These are phyloP conservation scores for Buathra laborator DNA, from an alignment of 2,888 invertebrate genomes.

Conservation along the genomic window DNA sequence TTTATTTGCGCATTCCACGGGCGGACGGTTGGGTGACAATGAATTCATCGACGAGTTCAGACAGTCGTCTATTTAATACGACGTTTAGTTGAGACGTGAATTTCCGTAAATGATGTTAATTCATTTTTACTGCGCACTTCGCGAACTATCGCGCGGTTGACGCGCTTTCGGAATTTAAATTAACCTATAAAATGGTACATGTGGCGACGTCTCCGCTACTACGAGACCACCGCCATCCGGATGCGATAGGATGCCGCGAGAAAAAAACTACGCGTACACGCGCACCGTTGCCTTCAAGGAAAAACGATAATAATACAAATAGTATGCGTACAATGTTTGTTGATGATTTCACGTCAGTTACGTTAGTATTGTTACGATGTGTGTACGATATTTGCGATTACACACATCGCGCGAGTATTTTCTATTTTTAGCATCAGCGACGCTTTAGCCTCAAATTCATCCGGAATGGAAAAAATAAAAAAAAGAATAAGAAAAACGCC, in stretches of 20 bases:
- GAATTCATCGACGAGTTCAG: conserved; percentile 25
- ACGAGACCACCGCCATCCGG: background rate
- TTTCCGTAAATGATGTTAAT: conserved; percentile 46
- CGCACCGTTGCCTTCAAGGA: conserved; percentile 13
- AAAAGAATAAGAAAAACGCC: background rate
- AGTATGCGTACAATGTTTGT: background rate
- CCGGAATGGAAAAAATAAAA: conserved; percentile 10
- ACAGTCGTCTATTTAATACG: conserved; percentile 6
- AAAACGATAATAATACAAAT: conserved; percentile 29
- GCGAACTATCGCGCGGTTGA: conserved; percentile 21
- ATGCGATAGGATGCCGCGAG: background rate
- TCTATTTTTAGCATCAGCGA: conserved; percentile 34
- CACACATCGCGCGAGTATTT: background rate
- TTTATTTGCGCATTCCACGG: conserved; percentile 15
- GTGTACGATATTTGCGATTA: conserved; percentile 6
- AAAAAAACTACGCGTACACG: background rate
- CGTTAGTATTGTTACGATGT: conserved; percentile 7
- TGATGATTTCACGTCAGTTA: conserved; percentile 34
- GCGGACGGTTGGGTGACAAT: background rate
- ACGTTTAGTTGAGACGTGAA: conserved; percentile 4
- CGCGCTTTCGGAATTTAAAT: conserved; percentile 49
- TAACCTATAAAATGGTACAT: background rate
- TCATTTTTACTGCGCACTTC: conserved; percentile 44
- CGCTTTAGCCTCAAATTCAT: background rate
- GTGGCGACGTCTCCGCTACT: background rate